Evolutionary conservation across 2,113 vertebrate species (phyloP).

Genomic region (Rousettus leschenaultii): DNA sequence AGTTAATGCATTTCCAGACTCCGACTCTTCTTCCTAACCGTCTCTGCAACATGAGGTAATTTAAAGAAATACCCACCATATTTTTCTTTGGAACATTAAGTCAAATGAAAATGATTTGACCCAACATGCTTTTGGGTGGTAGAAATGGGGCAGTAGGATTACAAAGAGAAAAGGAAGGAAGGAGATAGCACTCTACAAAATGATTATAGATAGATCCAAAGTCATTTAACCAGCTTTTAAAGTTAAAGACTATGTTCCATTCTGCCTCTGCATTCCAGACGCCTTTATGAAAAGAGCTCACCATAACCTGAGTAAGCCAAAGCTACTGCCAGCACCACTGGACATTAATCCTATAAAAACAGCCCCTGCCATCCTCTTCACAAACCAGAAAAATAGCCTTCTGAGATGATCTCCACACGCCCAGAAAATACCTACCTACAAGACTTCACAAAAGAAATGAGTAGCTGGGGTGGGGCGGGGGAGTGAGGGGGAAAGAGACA

Average conservation of each 20-base stretch:
- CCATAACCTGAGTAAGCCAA: background rate
- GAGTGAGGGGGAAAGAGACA: accelerated
- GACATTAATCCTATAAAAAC: background rate
- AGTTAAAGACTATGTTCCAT: background rate
- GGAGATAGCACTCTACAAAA: background rate
- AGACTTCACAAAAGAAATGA: background rate
- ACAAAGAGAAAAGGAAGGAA: background rate
- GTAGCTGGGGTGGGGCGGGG: background rate
- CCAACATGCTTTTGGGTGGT: background rate
- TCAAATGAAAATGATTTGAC: background rate
- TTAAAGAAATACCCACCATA: background rate
- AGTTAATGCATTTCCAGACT: too few species aligned
- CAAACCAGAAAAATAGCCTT: background rate
- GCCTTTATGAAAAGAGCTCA: background rate
- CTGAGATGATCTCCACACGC: background rate
- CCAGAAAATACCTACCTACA: background rate
- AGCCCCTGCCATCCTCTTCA: background rate
- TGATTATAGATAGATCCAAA: background rate
- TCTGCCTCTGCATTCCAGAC: background rate
- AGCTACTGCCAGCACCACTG: background rate
- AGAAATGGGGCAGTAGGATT: background rate
- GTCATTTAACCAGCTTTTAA: background rate
- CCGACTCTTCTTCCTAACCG: too few species aligned
- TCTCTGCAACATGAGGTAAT: background rate
- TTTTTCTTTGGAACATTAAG: constrained; percentile 13